These are phyloP conservation scores for Anguilla pacifica DNA, from an alignment of 2,797 vertebrate genomes.

Conservation along the genomic window DNA sequence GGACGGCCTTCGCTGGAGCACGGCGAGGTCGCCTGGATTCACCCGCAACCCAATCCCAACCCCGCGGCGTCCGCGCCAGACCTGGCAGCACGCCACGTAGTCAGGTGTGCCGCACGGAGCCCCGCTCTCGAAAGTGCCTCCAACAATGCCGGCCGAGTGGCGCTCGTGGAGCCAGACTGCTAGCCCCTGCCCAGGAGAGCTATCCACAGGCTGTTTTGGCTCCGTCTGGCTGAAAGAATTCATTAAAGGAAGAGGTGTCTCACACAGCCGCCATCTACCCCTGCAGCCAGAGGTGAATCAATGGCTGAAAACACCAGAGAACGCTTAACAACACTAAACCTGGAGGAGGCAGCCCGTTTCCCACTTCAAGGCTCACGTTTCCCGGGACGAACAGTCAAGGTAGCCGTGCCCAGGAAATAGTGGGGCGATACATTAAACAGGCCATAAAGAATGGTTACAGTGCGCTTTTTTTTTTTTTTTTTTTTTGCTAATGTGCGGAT, in stretches of 20 bases:
- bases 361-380: conserved; percentile 58
- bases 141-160: background rate
- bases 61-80: background rate
- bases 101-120: conserved; percentile 14
- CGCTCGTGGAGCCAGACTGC: conserved; percentile 59
- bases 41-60: background rate
- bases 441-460: conserved; percentile 3
- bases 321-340: conserved; percentile 60
- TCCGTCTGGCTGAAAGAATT: conserved; percentile 53
- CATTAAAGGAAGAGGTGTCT: conserved; percentile 32
- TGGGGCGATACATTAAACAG: conserved; percentile 51
- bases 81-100: conserved; percentile 21
- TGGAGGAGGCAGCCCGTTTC: conserved; percentile 63
- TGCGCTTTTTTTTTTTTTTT: too few species aligned
- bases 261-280: conserved; percentile 55
- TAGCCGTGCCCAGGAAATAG: conserved; percentile 50
- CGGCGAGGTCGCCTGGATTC: conserved; percentile 35
- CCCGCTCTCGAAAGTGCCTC: conserved; percentile 40
- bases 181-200: conserved; percentile 64
- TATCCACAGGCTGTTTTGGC: conserved; percentile 72
- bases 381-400: conserved; percentile 11
- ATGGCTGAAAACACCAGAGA: conserved; percentile 63
- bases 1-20: conserved; percentile 46
- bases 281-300: conserved; percentile 69
- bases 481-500: background rate